phyloP scores from a whole-genome alignment of 2,113 vertebrate genomes.

The Myodes glareolus region DNA sequence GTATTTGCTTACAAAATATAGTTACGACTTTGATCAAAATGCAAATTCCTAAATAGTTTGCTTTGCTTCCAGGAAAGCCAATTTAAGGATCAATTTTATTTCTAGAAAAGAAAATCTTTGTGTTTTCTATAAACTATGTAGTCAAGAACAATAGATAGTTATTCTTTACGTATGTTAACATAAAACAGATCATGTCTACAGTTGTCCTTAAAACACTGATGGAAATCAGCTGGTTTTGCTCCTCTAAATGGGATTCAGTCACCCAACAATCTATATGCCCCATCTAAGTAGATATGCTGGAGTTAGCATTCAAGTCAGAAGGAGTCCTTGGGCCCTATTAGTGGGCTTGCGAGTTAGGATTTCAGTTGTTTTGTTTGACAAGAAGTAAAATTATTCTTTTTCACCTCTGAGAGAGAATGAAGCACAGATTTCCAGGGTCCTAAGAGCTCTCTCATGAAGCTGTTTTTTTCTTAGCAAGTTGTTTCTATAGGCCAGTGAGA shows the following conservation, averaged over 20 bases:
- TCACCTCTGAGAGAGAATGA: conserved; percentile 2
- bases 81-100: neutral
- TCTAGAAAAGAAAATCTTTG: neutral
- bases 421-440: conserved; percentile 49
- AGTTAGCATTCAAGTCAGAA: neutral
- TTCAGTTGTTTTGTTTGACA: conserved; percentile 44
- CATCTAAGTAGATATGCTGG: neutral
- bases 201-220: neutral
- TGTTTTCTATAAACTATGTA: neutral
- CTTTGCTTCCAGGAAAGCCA: neutral
- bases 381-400: conserved; percentile 9
- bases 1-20: conserved; percentile 15
- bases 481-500: conserved; percentile 40
- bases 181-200: neutral
- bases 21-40: neutral
- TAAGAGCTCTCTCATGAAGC: conserved; percentile 47
- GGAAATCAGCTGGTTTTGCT: neutral
- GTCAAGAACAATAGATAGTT: neutral
- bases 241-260: neutral
- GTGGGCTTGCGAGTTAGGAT: neutral
- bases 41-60: neutral
- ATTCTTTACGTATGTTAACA: neutral
- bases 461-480: conserved; percentile 60
- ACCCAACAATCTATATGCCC: neutral
- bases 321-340: neutral